Evolutionary conservation across 2,113 vertebrate genomes (phyloP), one percentile per base, ranked within the genome.

Genomic region (Speoplatyrhinus poulsoni): DNA sequence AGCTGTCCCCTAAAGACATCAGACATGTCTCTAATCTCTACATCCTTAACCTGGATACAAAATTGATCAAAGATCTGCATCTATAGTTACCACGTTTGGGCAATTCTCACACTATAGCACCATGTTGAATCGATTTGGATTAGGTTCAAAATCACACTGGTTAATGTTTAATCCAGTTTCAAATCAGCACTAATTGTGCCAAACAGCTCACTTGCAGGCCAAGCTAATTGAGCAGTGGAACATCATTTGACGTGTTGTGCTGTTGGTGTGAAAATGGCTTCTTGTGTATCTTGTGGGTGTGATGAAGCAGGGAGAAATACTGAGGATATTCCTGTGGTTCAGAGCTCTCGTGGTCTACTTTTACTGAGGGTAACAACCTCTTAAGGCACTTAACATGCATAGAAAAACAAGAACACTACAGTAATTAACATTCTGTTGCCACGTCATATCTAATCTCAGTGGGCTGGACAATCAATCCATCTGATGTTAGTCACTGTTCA

Each of bases 301-400:
- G 54, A 9, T 16, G 54, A 56, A 17, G 56, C 56, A 33, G 6
- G 26, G 19, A 58, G 32, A 58, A 1, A 12, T 6, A 57, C 5
- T 11, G 47, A 54, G 62, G 41, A 17, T 70, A 67, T 71, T 70
- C 57, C 26, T 61, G 64, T 67, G 68, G 73, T 57, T 61, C 57
- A 61, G 32, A 67, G 67, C 56, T 74, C 32, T 57, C 4, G 9
- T 17, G 33, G 6, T 26, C 50, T 12, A 11, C 4, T 3, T 7
- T 17, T 7, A 7, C n/a, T 54, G 52, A n/a, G n/a, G n/a, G n/a
- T n/a, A 54, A n/a, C 5, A 15, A n/a, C 12, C 12, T 16, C 3
- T 15, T 1, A 54, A 41, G 36, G 5, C 36, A 5, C 36, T 41
- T 41, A 41, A 2, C 26, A 41, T 41, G 36, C 36, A 41, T 41